Conservation (phyloP, 2,113 vertebrate genomes). For the Rhabdomys dilectus region DNA sequence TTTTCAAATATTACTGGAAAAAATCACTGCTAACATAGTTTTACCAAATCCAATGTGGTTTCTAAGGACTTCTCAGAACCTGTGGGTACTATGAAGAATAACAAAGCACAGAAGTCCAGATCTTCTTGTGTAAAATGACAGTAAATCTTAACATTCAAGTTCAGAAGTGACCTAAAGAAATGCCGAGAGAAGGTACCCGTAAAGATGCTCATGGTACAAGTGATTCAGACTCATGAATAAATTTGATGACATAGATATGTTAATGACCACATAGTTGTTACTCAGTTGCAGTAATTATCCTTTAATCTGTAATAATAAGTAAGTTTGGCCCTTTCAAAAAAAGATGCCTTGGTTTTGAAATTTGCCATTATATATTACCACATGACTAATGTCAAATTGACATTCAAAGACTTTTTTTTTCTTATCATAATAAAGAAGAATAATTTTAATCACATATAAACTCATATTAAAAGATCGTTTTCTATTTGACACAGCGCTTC, state of each 20-base stretch:
- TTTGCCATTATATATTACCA: background rate
- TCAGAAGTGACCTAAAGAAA: constrained; percentile 21
- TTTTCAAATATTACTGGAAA: background rate
- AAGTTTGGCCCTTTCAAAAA: background rate
- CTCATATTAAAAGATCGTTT: constrained; percentile 45
- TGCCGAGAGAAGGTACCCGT: background rate
- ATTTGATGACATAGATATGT: background rate
- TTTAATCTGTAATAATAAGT: background rate
- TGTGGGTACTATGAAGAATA: background rate
- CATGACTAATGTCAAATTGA: constrained; percentile 19
- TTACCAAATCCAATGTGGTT: background rate
- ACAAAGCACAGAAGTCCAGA: background rate
- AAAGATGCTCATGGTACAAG: background rate
- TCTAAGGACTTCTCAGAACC: background rate
- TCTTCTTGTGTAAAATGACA: background rate
- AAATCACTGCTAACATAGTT: background rate
- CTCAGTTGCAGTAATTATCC: background rate
- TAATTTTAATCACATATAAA: constrained; percentile 47
- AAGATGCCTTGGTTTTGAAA: background rate
- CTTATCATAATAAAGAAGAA: constrained; percentile 26
- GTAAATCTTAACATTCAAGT: background rate
- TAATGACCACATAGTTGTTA: background rate
- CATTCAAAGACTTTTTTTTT: constrained; percentile 43
- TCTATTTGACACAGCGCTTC: constrained; percentile 55
- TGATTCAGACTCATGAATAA: background rate